Evolutionary conservation across 2,113 vertebrate species (phyloP).

Genomic region (Neogobius melanostomus): DNA sequence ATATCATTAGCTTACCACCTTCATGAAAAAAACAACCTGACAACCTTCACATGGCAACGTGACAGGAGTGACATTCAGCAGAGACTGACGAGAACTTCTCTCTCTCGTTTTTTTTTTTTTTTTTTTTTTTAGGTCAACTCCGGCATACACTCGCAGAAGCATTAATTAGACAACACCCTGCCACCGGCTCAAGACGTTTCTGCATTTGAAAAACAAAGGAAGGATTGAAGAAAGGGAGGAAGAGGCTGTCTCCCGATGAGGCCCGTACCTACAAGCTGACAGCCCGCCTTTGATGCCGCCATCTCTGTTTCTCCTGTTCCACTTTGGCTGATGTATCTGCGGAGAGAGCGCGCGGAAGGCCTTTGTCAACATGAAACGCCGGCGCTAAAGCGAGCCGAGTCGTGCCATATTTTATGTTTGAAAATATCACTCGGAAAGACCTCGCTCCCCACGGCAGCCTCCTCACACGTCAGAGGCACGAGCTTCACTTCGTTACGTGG

Average conservation of each 20-base stretch:
- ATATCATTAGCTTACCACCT: constrained; percentile 24
- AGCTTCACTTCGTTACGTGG: constrained; percentile 6
- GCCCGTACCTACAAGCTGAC: constrained; percentile 64
- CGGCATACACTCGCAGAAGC: constrained; percentile 23
- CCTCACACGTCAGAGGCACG: constrained; percentile 30
- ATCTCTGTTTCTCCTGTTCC: constrained; percentile 29
- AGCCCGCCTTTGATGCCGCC: constrained; percentile 63
- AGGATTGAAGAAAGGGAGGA: constrained; percentile 39
- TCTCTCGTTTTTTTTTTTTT: not conserved
- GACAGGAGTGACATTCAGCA: constrained; percentile 45
- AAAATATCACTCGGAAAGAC: constrained; percentile 44
- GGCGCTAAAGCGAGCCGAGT: constrained; percentile 47
- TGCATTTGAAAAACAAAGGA: constrained; percentile 55
- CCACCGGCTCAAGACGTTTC: constrained; percentile 45
- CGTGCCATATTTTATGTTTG: constrained; percentile 49
- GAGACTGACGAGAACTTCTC: constrained; percentile 33
- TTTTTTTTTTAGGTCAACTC: constrained; percentile 56
- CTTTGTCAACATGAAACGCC: constrained; percentile 63
- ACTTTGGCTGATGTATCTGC: constrained; percentile 42
- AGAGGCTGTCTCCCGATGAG: constrained; percentile 56
- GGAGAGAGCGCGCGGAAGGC: constrained; percentile 31
- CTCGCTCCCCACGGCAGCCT: constrained; percentile 10
- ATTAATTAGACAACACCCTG: constrained; percentile 67
- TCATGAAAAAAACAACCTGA: constrained; percentile 32
- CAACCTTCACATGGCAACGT: constrained; percentile 40